A percentile compares a stretch with the other conserved stretches of the same genome.
Conservation (phyloP, 1,140 invertebrate species). For the Laupala kohalensis region DNA sequence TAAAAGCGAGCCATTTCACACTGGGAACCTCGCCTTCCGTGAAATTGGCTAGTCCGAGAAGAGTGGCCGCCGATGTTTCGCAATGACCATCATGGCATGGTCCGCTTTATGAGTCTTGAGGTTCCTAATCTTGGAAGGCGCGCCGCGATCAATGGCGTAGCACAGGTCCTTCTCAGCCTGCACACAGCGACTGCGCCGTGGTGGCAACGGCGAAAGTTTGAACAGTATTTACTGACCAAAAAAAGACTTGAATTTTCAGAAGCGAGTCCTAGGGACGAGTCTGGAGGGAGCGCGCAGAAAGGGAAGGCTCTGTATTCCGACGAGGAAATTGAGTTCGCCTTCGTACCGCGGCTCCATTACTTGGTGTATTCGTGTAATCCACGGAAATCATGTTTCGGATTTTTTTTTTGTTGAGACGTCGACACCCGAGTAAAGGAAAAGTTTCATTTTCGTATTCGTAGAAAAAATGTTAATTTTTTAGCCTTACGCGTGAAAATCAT, state of each 20-base stretch:
- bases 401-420: no score
- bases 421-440: no score
- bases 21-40: background rate
- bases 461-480: no score
- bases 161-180: background rate
- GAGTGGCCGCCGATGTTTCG: background rate
- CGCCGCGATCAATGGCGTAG: background rate
- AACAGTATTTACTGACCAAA: background rate
- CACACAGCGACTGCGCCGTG: background rate
- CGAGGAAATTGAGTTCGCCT: background rate
- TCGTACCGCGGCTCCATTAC: background rate
- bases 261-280: background rate
- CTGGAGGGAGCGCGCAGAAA: background rate
- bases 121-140: background rate
- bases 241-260: background rate
- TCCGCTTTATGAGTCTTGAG: background rate
- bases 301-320: background rate
- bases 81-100: background rate
- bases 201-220: background rate
- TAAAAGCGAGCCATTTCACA: slow-evolving; percentile 1
- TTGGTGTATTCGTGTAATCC: background rate
- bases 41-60: background rate
- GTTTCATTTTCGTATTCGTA: no score
- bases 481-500: no score
- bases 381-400: no score